phyloP scores from a whole-genome alignment of 2,888 invertebrate genomes.

The Meloe dianella region DNA sequence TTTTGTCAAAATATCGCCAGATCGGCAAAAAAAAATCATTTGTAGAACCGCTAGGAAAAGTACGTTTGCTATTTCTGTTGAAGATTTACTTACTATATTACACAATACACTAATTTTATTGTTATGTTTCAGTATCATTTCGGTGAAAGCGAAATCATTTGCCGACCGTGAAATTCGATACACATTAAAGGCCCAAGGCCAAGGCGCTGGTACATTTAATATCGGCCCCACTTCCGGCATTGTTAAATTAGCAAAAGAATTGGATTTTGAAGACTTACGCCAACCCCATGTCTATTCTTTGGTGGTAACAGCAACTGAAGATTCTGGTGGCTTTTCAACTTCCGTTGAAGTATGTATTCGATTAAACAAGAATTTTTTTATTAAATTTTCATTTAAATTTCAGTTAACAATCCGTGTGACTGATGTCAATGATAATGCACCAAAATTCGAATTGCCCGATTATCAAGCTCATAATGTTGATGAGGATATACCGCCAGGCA shows the following conservation, averaged over 20 bases:
- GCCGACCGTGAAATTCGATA: constrained; percentile 97
- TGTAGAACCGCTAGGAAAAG: too few species aligned
- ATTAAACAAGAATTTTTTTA: neutral
- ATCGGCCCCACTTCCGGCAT: constrained; percentile 94
- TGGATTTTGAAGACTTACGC: constrained; percentile 95
- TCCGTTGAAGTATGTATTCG: constrained; percentile 79
- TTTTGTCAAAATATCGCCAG: too few species aligned
- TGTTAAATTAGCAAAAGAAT: constrained; percentile 91
- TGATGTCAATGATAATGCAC: constrained; percentile 97
- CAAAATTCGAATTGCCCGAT: constrained; percentile 94
- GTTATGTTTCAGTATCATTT: constrained; percentile 80
- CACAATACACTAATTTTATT: neutral
- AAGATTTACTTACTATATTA: neutral
- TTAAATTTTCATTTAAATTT: constrained; percentile 48
- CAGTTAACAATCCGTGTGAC: constrained; percentile 92
- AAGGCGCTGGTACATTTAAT: constrained; percentile 93
- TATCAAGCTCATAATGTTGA: constrained; percentile 97
- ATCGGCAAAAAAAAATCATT: too few species aligned
- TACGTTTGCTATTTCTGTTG: too few species aligned
- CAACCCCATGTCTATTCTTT: constrained; percentile 94
- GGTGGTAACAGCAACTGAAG: constrained; percentile 93
- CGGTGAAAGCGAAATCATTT: constrained; percentile 96
- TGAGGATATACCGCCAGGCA: constrained; percentile 91
- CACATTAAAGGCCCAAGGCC: constrained; percentile 91
- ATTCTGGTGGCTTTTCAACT: constrained; percentile 95